Evolutionary conservation across 2,888 invertebrate species (phyloP).

Genomic region (Balanococcus diminutus): DNA sequence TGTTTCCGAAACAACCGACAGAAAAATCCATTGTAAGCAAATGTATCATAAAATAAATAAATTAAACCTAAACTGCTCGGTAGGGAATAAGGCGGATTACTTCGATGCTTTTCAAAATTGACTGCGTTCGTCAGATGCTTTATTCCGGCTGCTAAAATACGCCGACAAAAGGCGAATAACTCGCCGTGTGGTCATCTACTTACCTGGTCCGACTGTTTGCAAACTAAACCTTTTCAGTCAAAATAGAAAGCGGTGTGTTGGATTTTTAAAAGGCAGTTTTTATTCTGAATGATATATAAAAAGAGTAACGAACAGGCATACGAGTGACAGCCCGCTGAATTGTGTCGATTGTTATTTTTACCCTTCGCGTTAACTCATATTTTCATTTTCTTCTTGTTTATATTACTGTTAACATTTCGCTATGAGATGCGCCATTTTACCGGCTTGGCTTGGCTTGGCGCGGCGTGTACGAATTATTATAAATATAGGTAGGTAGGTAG

Average conservation of each 20-base stretch:
- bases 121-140: conserved; percentile 54
- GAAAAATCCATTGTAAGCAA: conserved; percentile 53
- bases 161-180: conserved; percentile 54
- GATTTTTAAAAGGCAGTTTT: conserved; percentile 53
- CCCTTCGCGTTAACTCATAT: conserved; percentile 42
- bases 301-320: conserved; percentile 26
- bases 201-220: conserved; percentile 48
- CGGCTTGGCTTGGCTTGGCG: no score
- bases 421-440: conserved; percentile 4
- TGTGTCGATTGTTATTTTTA: conserved; percentile 47
- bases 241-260: conserved; percentile 49
- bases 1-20: conserved; percentile 30
- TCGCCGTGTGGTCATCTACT: conserved; percentile 53
- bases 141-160: conserved; percentile 42
- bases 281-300: conserved; percentile 46
- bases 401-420: conserved; percentile 45
- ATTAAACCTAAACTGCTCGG: conserved; percentile 55
- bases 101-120: conserved; percentile 46
- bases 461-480: background rate
- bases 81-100: conserved; percentile 52
- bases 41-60: conserved; percentile 55
- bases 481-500: background rate
- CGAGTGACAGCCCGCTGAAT: background rate
- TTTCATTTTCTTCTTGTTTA: conserved; percentile 50
- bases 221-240: conserved; percentile 52